Percentiles rank a stretch among this genome's conserved stretches.
Evolutionary conservation across 1,140 invertebrate genomes (phyloP).

Genomic region (Dryas iulia): DNA sequence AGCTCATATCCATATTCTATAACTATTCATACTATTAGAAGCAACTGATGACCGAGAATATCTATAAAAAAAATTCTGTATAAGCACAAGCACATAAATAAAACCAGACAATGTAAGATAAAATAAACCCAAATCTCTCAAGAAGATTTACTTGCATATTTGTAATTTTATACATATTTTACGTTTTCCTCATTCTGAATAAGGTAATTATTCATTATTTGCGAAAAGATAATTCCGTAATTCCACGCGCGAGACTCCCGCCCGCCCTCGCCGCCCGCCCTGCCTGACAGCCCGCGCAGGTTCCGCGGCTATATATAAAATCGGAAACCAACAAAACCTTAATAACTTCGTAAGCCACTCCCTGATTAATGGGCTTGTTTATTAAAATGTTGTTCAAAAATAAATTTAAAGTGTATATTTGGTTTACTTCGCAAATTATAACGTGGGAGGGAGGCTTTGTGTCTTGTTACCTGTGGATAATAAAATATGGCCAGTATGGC

Average conservation of each 20-base stretch:
- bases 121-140: not conserved
- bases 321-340: conserved; percentile 21
- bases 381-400: conserved; percentile 23
- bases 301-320: conserved; percentile 16
- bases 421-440: not conserved
- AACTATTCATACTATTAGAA: too few relatives aligned
- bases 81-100: not conserved
- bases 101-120: not conserved
- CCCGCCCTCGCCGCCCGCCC: not conserved
- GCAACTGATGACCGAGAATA: too few relatives aligned
- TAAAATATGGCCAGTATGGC: not conserved
- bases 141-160: not conserved
- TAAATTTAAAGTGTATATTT: conserved; percentile 8
- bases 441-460: not conserved
- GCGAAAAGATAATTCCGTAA: not conserved
- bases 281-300: conserved; percentile 2
- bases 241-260: not conserved
- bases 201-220: not conserved
- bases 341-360: conserved; percentile 14
- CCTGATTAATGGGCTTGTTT: conserved; percentile 29
- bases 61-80: too few relatives aligned
- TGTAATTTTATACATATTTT: not conserved
- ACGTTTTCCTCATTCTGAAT: not conserved
- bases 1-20: too few relatives aligned
- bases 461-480: not conserved